A percentile compares a stretch with the other conserved stretches of the same genome.
These are phyloP conservation scores for Ranitomeya variabilis DNA, from an alignment of 2,113 vertebrate species.

Conservation along the genomic window DNA sequence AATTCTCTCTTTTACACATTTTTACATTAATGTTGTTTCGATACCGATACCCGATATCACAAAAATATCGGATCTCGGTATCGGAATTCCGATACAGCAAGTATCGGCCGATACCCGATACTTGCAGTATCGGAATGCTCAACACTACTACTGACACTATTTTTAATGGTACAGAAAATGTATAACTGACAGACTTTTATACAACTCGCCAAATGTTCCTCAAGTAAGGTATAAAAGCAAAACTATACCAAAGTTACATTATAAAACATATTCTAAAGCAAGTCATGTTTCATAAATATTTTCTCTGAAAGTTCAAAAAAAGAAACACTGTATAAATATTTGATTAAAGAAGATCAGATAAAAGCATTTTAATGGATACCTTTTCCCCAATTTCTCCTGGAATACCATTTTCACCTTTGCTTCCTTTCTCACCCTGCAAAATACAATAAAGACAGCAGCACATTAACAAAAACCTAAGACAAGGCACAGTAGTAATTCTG, in stretches of 20 bases:
- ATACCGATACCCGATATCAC: no score
- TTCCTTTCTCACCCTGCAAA: conserved; percentile 71
- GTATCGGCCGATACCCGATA: no score
- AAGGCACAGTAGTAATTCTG: not conserved
- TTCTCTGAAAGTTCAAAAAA: conserved; percentile 17
- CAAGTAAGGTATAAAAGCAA: not conserved
- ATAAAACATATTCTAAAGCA: conserved; percentile 16
- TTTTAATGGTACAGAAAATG: not conserved
- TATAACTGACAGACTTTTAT: not conserved
- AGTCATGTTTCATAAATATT: conserved; percentile 20
- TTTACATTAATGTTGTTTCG: no score
- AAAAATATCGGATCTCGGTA: no score
- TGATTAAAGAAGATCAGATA: conserved; percentile 11
- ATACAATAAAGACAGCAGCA: conserved; percentile 42
- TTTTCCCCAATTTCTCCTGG: conserved; percentile 74
- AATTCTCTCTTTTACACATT: no score
- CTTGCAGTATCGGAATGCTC: no score
- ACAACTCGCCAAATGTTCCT: not conserved
- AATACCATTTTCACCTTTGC: conserved; percentile 70
- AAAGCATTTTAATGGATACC: conserved; percentile 63
- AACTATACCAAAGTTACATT: not conserved
- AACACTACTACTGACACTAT: not conserved
- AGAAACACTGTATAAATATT: not conserved
- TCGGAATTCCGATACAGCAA: no score
- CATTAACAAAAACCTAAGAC: not conserved